Evolutionary conservation across 2,113 vertebrate genomes (phyloP).

Genomic region (Pollimyrus isidori): DNA sequence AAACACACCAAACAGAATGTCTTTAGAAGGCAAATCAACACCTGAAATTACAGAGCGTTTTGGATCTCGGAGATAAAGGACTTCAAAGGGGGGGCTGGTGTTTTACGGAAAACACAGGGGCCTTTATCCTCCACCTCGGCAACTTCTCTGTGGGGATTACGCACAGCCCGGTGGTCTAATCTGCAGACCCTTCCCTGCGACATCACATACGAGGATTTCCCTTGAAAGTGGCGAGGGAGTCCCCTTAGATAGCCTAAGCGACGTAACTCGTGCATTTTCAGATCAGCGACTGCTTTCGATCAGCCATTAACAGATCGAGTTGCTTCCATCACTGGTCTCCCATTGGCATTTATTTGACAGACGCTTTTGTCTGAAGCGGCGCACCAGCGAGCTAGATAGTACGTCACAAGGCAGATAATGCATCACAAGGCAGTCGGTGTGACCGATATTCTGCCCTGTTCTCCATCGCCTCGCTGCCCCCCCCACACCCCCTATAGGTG

Average conservation of each 20-base stretch:
- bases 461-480: background rate
- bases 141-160: conserved; percentile 29
- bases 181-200: conserved; percentile 14
- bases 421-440: background rate
- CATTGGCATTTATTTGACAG: conserved; percentile 17
- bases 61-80: conserved; percentile 34
- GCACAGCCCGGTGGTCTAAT: conserved; percentile 26
- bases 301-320: conserved; percentile 39
- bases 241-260: conserved; percentile 33
- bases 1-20: background rate
- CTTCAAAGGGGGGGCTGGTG: conserved; percentile 33
- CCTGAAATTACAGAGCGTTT: conserved; percentile 32
- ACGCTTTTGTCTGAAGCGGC: background rate
- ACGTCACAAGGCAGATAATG: background rate
- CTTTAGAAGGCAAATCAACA: conserved; percentile 38
- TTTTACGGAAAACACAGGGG: conserved; percentile 14
- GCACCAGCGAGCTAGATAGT: background rate
- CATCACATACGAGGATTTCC: conserved; percentile 39
- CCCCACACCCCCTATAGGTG: conserved; percentile 11
- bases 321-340: conserved; percentile 29
- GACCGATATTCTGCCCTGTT: background rate
- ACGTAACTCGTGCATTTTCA: conserved; percentile 11
- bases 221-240: conserved; percentile 45
- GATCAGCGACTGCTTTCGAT: conserved; percentile 29
- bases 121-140: conserved; percentile 8